Conservation (phyloP, 2,113 vertebrate species). For the Nerophis ophidion region DNA sequence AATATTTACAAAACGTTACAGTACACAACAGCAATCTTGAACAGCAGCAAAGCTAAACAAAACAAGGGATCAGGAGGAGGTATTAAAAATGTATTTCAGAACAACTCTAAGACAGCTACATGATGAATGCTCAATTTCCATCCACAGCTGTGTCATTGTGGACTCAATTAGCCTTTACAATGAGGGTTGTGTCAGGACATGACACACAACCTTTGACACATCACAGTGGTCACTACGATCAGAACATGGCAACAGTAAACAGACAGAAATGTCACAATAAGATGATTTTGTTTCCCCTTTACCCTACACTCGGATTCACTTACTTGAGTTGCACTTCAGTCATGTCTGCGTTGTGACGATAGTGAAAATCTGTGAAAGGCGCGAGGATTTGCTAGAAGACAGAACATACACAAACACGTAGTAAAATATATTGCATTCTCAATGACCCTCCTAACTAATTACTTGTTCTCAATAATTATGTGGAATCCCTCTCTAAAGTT, state of each 20-base stretch:
- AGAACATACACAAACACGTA: slow-evolving; percentile 21
- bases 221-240: slow-evolving; percentile 21
- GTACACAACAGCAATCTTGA: slow-evolving; percentile 1
- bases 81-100: slow-evolving; percentile 15
- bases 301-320: slow-evolving; percentile 68
- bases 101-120: slow-evolving; percentile 7
- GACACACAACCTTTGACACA: slow-evolving; percentile 19
- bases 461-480: background rate
- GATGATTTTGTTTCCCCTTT: slow-evolving; percentile 29
- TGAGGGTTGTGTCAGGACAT: slow-evolving; percentile 31
- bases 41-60: background rate
- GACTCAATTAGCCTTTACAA: slow-evolving; percentile 29
- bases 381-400: slow-evolving; percentile 89
- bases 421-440: background rate
- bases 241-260: slow-evolving; percentile 30
- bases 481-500: background rate
- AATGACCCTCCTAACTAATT: background rate
- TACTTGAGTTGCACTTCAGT: slow-evolving; percentile 95
- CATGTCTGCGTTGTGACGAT: slow-evolving; percentile 95
- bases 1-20: background rate
- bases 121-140: slow-evolving; percentile 1
- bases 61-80: background rate
- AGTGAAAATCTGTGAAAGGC: slow-evolving; percentile 98
- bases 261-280: slow-evolving; percentile 34
- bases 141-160: slow-evolving; percentile 16